phyloP scores from a whole-genome alignment of 2,113 vertebrate genomes.

The Scophthalmus maximus region DNA sequence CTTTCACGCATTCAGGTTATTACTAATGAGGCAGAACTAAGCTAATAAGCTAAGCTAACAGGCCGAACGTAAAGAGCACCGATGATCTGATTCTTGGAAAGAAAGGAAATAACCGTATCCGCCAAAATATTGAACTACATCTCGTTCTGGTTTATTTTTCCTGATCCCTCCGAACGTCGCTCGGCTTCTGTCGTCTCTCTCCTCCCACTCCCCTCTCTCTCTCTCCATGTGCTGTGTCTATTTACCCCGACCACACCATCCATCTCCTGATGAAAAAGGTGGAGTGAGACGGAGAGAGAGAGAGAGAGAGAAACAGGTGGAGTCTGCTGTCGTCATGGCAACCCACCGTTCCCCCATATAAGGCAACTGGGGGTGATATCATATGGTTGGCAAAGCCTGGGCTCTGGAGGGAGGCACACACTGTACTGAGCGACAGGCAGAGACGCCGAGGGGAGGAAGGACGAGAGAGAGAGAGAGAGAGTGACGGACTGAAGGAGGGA shows the following conservation, averaged over 20 bases:
- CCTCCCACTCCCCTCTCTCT: constrained; percentile 46
- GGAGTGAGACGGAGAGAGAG: background rate
- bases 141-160: no score
- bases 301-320: constrained; percentile 82
- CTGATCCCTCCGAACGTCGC: background rate
- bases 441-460: constrained; percentile 27
- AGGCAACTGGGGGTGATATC: constrained; percentile 82
- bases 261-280: constrained; percentile 39
- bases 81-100: no score
- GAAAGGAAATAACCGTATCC: no score
- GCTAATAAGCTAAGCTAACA: no score
- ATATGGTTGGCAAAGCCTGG: constrained; percentile 72
- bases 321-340: constrained; percentile 89
- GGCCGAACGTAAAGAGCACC: no score
- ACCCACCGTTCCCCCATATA: constrained; percentile 84
- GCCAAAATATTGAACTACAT: no score
- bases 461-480: background rate
- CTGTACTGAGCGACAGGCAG: constrained; percentile 54
- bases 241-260: constrained; percentile 59
- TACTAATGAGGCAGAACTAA: background rate
- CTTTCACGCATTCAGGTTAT: no score
- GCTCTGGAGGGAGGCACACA: constrained; percentile 59
- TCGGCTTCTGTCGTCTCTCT: constrained; percentile 27
- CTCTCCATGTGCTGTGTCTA: constrained; percentile 51
- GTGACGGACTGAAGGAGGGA: constrained; percentile 25